Evolutionary conservation across 2,113 vertebrate species (phyloP).

Genomic region (Calonectris borealis): DNA sequence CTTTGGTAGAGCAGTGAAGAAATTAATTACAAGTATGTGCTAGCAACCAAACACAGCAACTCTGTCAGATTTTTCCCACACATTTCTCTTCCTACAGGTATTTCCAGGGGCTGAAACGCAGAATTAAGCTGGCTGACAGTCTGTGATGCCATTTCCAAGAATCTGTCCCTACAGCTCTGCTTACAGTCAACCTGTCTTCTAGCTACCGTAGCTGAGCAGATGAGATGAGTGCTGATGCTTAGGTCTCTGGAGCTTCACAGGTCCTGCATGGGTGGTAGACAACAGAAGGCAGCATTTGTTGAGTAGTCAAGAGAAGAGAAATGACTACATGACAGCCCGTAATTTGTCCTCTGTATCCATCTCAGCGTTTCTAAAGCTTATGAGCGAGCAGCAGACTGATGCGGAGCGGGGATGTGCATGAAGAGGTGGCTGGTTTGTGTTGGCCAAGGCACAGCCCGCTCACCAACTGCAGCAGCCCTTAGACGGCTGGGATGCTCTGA

Average conservation of each 20-base stretch:
- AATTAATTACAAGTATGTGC: conserved; percentile 24
- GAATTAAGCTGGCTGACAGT: background rate
- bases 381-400: background rate
- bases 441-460: background rate
- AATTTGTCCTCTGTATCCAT: background rate
- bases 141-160: background rate
- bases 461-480: background rate
- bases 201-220: background rate
- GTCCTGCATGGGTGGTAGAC: background rate
- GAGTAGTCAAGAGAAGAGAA: background rate
- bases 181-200: background rate
- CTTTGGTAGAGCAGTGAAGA: conserved; percentile 23
- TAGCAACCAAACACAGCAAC: conserved; percentile 4
- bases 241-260: background rate
- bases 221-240: background rate
- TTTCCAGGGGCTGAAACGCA: background rate
- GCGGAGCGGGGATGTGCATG: rapidly evolving
- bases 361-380: background rate
- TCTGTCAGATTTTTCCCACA: background rate
- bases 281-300: conserved; percentile 6
- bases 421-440: background rate
- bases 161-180: background rate
- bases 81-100: background rate
- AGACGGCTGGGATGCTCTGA: background rate
- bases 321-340: background rate